Evolutionary conservation across 2,888 invertebrate species (phyloP), one percentile per base, ranked within the genome.

Genomic region (Andrena marginata): DNA sequence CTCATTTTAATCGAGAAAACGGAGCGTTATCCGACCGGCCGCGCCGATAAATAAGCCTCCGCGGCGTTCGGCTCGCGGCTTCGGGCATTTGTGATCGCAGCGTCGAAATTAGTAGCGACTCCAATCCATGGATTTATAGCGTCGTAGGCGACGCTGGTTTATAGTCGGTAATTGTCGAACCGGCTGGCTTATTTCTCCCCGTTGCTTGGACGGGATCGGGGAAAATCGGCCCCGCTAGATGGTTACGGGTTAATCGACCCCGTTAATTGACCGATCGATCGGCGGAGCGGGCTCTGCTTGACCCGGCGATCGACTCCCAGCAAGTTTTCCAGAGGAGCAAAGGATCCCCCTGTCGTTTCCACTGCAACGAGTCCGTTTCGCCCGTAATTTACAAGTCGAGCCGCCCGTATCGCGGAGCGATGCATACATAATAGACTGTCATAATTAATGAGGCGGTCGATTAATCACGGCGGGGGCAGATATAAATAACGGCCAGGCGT

Each of bases 1-100:
- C 85, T 91, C 91, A 90, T 92, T 91, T 91, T 89, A 92, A 92
- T 92, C 89, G 76, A 69, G 82, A 84, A 84, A 87, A 87, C 63
- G 73, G 71, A 71, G 59, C 75, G 73, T 71, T 79, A 82, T 74
- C 80, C 87, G 75, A 68, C 72, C 74, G 67, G 64, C 59, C 35
- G 7, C 51, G 63, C 4, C 80, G 78, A 81, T 76, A 78, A 76
- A 83, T 78, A 83, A 80, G 78, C 76, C 64, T 60, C 48, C 51
- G 16, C 56, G 56, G 51, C 2, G 6, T 0, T 13, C 23, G 48
- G 10, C 48, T 33, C 20, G 5, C 42, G n/a, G 7, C 42, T 3
- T 13, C 16, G 2, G 23, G 29, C 33, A 56, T 79, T 79, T 54
- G n/a, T 56, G 51, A 64, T 64, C 70, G 54, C 60, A 35, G 49